phyloP scores from a whole-genome alignment of 92 coral and sea anemone species.

The Palythoa heliodiscus region DNA sequence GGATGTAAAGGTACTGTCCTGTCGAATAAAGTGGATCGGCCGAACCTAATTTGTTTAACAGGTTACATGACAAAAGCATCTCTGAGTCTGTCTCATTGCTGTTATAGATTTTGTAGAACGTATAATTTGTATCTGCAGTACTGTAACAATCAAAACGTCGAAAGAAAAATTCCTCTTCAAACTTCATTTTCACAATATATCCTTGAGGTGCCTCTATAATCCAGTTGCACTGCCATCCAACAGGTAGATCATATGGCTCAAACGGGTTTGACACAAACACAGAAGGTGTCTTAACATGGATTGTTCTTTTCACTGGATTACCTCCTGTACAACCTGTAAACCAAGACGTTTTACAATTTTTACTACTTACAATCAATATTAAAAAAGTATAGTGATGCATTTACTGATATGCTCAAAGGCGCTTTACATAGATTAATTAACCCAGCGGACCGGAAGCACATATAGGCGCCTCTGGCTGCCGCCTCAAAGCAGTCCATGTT shows the following conservation, averaged over 20 bases:
- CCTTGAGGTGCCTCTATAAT: background rate
- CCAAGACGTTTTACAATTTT: no score
- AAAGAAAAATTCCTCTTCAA: background rate
- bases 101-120: background rate
- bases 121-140: background rate
- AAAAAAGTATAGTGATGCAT: no score
- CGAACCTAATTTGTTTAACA: background rate
- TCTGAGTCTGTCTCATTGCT: constrained; percentile 11
- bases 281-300: background rate
- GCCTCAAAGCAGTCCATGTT: no score
- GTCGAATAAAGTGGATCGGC: background rate
- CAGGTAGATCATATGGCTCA: constrained; percentile 5
- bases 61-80: background rate
- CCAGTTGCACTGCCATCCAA: constrained; percentile 28
- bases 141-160: background rate
- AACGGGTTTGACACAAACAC: background rate
- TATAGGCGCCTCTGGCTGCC: no score
- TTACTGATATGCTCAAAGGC: no score
- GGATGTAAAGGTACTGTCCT: constrained; percentile 1
- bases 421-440: no score
- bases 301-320: constrained; percentile 4
- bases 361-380: no score
- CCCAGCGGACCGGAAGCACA: no score
- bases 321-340: background rate
- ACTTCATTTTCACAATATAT: constrained; percentile 2